Evolutionary conservation across 2,113 vertebrate species (phyloP).

Genomic region (Tringa solitaria): DNA sequence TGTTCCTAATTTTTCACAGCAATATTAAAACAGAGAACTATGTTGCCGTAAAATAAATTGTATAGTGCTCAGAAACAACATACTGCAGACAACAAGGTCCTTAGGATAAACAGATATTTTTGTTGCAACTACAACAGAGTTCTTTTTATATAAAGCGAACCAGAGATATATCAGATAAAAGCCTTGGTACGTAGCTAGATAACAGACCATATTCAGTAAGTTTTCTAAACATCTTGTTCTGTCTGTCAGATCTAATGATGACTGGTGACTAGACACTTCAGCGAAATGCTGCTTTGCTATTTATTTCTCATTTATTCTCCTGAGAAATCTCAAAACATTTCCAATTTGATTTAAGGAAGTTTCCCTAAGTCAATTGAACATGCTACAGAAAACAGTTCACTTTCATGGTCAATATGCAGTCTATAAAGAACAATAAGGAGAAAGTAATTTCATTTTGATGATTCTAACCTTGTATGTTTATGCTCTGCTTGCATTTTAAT

Average conservation of each 20-base stretch:
- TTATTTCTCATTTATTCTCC: conserved; percentile 71
- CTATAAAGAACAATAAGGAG: conserved; percentile 65
- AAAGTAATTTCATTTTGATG: conserved; percentile 69
- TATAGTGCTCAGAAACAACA: neutral
- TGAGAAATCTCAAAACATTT: conserved; percentile 63
- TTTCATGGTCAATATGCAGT: conserved; percentile 67
- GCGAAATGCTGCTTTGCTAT: conserved; percentile 30
- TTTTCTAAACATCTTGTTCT: conserved; percentile 70
- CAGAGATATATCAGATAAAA: conserved; percentile 39
- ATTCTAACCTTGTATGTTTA: conserved; percentile 46
- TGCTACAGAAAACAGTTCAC: conserved; percentile 50
- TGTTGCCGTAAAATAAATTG: conserved; percentile 6
- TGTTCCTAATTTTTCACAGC: conserved; percentile 7
- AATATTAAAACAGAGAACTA: neutral
- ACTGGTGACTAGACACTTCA: conserved; percentile 68
- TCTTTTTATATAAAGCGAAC: neutral
- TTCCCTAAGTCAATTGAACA: conserved; percentile 67
- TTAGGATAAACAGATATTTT: conserved; percentile 22
- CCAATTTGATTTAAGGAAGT: conserved; percentile 70
- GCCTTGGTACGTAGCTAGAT: conserved; percentile 40
- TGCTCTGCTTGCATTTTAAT: conserved; percentile 50
- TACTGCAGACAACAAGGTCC: conserved; percentile 3
- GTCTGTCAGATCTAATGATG: conserved; percentile 73
- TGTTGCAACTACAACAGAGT: neutral
- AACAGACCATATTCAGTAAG: conserved; percentile 50